Conservation (phyloP, 2,888 invertebrate genomes). For the Pyrgus malvae region DNA sequence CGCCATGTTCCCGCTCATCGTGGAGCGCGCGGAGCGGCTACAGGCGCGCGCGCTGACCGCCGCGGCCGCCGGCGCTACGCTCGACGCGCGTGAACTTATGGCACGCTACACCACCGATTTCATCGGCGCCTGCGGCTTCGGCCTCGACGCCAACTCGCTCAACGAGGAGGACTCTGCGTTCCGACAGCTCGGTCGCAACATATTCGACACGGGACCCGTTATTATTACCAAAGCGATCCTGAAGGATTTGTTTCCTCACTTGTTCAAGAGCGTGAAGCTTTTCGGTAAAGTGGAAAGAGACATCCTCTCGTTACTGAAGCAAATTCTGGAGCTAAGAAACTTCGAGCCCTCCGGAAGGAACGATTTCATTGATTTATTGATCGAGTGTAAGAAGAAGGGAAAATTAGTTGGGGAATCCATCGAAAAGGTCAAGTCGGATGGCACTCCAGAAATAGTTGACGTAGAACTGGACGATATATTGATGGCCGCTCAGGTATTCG, state of each 20-base stretch:
- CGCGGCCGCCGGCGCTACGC: too few relatives aligned
- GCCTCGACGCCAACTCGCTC: constrained; percentile 54
- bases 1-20: too few relatives aligned
- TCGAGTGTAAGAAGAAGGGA: constrained; percentile 52
- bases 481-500: too few relatives aligned
- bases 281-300: constrained; percentile 43
- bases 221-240: constrained; percentile 31
- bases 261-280: constrained; percentile 45
- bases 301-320: constrained; percentile 43
- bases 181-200: constrained; percentile 49
- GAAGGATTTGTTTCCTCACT: constrained; percentile 51
- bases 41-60: constrained; percentile 11
- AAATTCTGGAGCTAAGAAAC: constrained; percentile 47
- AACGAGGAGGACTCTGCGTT: constrained; percentile 53
- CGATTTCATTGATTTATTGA: constrained; percentile 55
- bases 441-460: constrained; percentile 41
- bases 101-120: constrained; percentile 52
- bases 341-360: constrained; percentile 51
- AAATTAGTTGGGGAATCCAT: constrained; percentile 50
- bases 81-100: constrained; percentile 55
- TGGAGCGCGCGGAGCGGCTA: too few relatives aligned
- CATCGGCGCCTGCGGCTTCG: too few relatives aligned
- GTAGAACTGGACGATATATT: constrained; percentile 52
- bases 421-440: constrained; percentile 47
- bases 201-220: constrained; percentile 32